phyloP scores from a whole-genome alignment of 2,797 vertebrate species.

The Liasis olivaceus region DNA sequence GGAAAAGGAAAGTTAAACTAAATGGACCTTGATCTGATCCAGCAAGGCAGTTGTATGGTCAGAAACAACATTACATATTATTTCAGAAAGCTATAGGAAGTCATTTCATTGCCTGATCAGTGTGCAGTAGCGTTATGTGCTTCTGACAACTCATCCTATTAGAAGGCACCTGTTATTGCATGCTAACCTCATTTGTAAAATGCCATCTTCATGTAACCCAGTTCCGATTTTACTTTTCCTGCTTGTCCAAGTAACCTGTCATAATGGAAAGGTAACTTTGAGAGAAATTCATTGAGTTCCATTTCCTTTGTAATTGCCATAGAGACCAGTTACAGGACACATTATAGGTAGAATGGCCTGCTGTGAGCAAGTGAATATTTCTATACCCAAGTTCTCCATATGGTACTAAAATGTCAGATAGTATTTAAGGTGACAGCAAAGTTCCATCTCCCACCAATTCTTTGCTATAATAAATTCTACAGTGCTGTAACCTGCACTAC shows the following conservation, averaged over 20 bases:
- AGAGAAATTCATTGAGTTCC: constrained; percentile 65
- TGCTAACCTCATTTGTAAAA: constrained; percentile 56
- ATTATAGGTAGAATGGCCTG: constrained; percentile 41
- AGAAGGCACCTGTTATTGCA: background rate
- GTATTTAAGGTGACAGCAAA: constrained; percentile 59
- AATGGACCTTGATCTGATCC: background rate
- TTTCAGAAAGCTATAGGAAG: background rate
- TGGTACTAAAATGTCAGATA: constrained; percentile 56
- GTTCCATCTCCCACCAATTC: constrained; percentile 52
- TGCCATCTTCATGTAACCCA: constrained; percentile 62
- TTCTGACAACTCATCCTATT: background rate
- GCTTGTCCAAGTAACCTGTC: constrained; percentile 50
- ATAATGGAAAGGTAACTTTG: constrained; percentile 59
- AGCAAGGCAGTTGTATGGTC: background rate
- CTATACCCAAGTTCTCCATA: constrained; percentile 38
- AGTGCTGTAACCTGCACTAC: constrained; percentile 29
- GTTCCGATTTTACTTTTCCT: constrained; percentile 48
- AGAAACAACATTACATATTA: background rate
- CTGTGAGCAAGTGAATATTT: constrained; percentile 56
- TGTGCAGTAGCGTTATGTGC: background rate
- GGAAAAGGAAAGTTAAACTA: background rate
- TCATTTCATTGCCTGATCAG: background rate
- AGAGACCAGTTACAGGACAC: constrained; percentile 49
- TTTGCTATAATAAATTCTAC: constrained; percentile 55
- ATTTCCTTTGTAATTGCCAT: constrained; percentile 61